A percentile compares a stretch with the other conserved stretches of the same genome.
Evolutionary conservation across 2,797 vertebrate species (phyloP).

Genomic region (Pipistrellus pygmaeus): DNA sequence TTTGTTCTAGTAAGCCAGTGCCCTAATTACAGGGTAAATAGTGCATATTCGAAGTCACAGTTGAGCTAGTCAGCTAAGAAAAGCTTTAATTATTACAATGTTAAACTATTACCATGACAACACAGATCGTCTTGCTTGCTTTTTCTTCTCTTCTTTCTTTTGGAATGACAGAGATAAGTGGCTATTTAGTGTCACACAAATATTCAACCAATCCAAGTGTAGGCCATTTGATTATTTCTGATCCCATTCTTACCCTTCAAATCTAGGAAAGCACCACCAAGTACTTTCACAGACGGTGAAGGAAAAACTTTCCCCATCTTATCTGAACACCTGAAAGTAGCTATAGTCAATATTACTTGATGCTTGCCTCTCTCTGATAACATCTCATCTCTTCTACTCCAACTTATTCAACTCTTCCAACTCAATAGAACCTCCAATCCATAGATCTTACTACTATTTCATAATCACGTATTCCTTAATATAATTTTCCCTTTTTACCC

Average conservation of each 20-base stretch:
- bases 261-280: not conserved
- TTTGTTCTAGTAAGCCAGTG: slow-evolving; percentile 88
- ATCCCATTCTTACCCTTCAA: not conserved
- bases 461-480: not conserved
- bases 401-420: not conserved
- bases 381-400: not conserved
- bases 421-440: not conserved
- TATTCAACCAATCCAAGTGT: slow-evolving; percentile 63
- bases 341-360: not conserved
- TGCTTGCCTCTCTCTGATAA: not conserved
- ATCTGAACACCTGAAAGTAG: not conserved
- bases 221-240: not conserved
- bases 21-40: slow-evolving; percentile 91
- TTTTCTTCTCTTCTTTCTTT: slow-evolving; percentile 70
- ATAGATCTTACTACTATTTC: not conserved
- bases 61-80: slow-evolving; percentile 90
- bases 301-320: not conserved
- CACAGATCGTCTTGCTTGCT: slow-evolving; percentile 80
- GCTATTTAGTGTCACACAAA: slow-evolving; percentile 68
- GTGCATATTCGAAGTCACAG: slow-evolving; percentile 87
- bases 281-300: not conserved
- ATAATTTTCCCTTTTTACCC: not conserved
- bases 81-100: slow-evolving; percentile 93
- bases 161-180: slow-evolving; percentile 81
- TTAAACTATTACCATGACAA: slow-evolving; percentile 91